Evolutionary conservation across 2,113 vertebrate species (phyloP), one percentile per base, ranked within the genome.

Genomic region (Xenopus tropicalis): DNA sequence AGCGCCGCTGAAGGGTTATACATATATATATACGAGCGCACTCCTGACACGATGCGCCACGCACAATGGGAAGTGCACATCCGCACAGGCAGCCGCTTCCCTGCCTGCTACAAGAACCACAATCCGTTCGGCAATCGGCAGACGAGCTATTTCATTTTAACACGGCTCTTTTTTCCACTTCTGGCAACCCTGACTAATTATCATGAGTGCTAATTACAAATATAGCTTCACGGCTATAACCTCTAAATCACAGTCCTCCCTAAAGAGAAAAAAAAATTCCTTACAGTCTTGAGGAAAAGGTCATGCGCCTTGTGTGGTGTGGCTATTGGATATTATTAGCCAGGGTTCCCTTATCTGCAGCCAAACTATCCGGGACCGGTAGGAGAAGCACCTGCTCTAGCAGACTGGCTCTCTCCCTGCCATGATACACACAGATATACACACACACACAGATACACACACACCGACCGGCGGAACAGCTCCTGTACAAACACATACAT

Each of bases 301-400:
- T 75, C 72, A 75, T 37, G 65, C 13, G 72, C 65, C 64, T 68
- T 42, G 57, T 68, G 65, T 24, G 57, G 57, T 61, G 56, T 74
- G 72, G 57, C 68, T 68, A 74, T 68, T 75, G 67, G 72, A 69
- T 75, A 75, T 75, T 75, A 75, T 75, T 75, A 75, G 72, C 66
- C 72, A 68, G 72, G 72, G 72, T 69, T 75, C 72, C 72, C 66
- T 68, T 57, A 75, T 75, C 72, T 62, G 25, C 72, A 68, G 66
- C 65, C 72, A 75, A 75, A 75, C 72, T 75, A 69, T 62, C 44
- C 29, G n/a, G 59, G 44, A 75, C 57, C 58, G 58, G 72, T 43
- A 69, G 22, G 24, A 69, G 72, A 42, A 37, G 20, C 72, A 74
- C 65, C 72, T 68, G 71, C 72, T 51, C 61, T 65, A 58, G 24